A percentile compares a stretch with the other conserved stretches of the same genome.
These are phyloP conservation scores for Hofmannophila pseudospretella DNA, from an alignment of 2,888 invertebrate genomes.

Conservation along the genomic window DNA sequence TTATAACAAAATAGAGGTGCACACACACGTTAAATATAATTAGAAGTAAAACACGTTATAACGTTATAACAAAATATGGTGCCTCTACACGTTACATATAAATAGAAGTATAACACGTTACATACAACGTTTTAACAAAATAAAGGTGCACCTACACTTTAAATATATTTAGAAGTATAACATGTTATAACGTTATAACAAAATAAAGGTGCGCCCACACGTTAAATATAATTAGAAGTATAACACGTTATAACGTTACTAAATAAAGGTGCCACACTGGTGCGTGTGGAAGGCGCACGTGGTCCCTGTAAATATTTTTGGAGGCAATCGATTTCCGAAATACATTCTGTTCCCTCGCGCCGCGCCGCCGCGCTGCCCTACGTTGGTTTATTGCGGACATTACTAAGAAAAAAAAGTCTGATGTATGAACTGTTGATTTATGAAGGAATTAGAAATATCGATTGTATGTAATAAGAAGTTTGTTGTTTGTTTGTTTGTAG, in stretches of 20 bases:
- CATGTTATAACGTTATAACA: neutral
- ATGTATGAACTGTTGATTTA: too few species aligned
- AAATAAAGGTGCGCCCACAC: too few species aligned
- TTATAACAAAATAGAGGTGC: too few species aligned
- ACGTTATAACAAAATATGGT: too few species aligned
- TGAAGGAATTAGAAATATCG: too few species aligned
- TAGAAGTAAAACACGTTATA: too few species aligned
- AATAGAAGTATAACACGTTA: neutral
- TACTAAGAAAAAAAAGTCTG: constrained; percentile 16
- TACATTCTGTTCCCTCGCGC: constrained; percentile 68
- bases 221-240: neutral
- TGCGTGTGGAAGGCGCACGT: constrained; percentile 51
- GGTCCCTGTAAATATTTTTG: constrained; percentile 74
- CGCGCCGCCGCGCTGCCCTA: constrained; percentile 29
- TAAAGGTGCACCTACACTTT: too few species aligned
- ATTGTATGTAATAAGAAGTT: too few species aligned
- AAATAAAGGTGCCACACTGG: constrained; percentile 32
- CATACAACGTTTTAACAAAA: neutral
- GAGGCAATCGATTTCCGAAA: constrained; percentile 78
- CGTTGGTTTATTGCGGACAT: constrained; percentile 38
- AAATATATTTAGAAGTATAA: neutral
- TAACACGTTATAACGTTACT: neutral
- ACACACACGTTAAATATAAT: neutral
- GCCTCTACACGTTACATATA: neutral
- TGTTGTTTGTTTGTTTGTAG: too few species aligned